Evolutionary conservation across 2,113 vertebrate genomes (phyloP).

Genomic region (Neodontobutis hainanensis): DNA sequence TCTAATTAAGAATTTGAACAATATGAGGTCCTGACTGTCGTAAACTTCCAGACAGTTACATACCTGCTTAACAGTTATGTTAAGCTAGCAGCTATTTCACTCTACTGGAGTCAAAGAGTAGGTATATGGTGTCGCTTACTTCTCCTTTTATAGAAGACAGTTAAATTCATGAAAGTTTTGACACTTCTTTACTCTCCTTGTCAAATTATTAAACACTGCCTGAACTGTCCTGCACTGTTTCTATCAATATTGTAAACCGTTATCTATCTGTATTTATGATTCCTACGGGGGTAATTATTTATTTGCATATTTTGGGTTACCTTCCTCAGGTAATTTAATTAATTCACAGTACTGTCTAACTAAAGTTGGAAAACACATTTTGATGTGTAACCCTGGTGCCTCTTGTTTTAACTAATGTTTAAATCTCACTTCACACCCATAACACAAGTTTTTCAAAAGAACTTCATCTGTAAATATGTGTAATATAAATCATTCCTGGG

Average conservation of each 20-base stretch:
- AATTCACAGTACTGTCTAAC: slow-evolving; percentile 5
- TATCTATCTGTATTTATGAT: slow-evolving; percentile 7
- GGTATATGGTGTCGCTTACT: not conserved
- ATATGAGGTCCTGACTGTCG: too few species aligned
- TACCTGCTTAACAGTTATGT: not conserved
- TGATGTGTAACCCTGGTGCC: slow-evolving; percentile 7
- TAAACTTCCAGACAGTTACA: not conserved
- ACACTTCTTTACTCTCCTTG: slow-evolving; percentile 17
- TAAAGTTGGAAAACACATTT: slow-evolving; percentile 9
- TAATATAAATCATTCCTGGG: slow-evolving; percentile 37
- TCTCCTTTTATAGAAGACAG: not conserved
- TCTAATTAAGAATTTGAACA: too few species aligned
- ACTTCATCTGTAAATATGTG: slow-evolving; percentile 64
- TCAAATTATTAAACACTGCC: slow-evolving; percentile 45
- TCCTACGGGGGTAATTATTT: not conserved
- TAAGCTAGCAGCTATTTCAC: slow-evolving; percentile 6
- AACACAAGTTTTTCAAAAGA: slow-evolving; percentile 14
- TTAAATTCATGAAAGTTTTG: too few species aligned
- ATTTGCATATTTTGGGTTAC: slow-evolving; percentile 8
- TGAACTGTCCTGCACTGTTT: slow-evolving; percentile 24
- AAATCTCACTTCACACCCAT: not conserved
- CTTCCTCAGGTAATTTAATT: not conserved
- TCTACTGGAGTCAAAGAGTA: not conserved
- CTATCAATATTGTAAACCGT: slow-evolving; percentile 16
- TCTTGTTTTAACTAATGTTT: not conserved